A percentile compares a stretch with the other conserved stretches of the same genome.
These are phyloP conservation scores for Drosophila mercatorum DNA, from an alignment of 2,888 invertebrate genomes.

Conservation along the genomic window DNA sequence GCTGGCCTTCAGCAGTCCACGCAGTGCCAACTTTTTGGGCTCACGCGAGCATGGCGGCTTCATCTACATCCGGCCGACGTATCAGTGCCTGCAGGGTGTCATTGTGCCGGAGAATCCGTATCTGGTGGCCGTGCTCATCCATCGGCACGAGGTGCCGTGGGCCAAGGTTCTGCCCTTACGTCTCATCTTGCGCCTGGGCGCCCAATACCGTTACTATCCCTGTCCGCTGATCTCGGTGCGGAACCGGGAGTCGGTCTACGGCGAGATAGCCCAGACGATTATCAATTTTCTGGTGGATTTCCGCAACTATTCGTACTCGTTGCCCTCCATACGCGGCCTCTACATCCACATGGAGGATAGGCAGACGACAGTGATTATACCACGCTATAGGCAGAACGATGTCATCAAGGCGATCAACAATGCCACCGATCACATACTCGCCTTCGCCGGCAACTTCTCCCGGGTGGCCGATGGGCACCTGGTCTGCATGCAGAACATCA, in stretches of 20 bases:
- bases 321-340: slow-evolving; percentile 91
- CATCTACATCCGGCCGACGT: slow-evolving; percentile 91
- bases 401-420: slow-evolving; percentile 91
- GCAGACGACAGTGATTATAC: slow-evolving; percentile 90
- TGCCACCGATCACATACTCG: slow-evolving; percentile 93
- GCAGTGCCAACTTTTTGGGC: slow-evolving; percentile 86
- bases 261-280: slow-evolving; percentile 94
- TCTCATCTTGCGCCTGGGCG: slow-evolving; percentile 91
- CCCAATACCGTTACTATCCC: slow-evolving; percentile 94
- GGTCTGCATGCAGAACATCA: slow-evolving; percentile 92
- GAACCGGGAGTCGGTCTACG: slow-evolving; percentile 91
- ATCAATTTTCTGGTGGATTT: slow-evolving; percentile 95
- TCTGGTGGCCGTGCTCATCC: slow-evolving; percentile 91
- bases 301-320: slow-evolving; percentile 91
- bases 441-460: slow-evolving; percentile 92
- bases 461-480: slow-evolving; percentile 93
- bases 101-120: slow-evolving; percentile 90
- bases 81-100: slow-evolving; percentile 92
- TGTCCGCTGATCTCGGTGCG: slow-evolving; percentile 92
- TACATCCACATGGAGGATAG: slow-evolving; percentile 93
- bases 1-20: slow-evolving; percentile 88
- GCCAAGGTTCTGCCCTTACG: slow-evolving; percentile 92
- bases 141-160: slow-evolving; percentile 87
- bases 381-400: slow-evolving; percentile 90
- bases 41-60: slow-evolving; percentile 92